Conservation (phyloP, 2,113 vertebrate species). For the Cyanocitta stelleri region DNA sequence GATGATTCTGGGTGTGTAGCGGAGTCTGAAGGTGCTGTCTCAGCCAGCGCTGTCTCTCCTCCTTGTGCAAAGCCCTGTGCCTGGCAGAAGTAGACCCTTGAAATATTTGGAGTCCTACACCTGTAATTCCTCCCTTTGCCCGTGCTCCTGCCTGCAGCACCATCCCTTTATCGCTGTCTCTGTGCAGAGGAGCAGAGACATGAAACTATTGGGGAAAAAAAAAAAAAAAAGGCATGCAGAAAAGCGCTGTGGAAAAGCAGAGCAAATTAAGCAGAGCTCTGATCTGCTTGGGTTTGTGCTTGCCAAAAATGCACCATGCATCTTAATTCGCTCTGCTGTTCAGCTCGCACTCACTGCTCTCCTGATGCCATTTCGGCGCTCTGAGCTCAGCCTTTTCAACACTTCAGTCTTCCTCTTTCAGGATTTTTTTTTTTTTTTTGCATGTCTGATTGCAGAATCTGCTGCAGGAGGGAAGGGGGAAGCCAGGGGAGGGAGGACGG, state of each 20-base stretch:
- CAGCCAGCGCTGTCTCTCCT: neutral
- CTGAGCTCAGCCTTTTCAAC: conserved; percentile 53
- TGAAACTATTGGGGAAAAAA: neutral
- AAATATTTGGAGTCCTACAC: conserved; percentile 37
- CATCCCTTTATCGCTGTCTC: neutral
- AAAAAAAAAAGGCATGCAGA: neutral
- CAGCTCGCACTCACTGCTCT: conserved; percentile 21
- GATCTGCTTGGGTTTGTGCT: conserved; percentile 63
- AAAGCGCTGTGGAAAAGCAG: conserved; percentile 49
- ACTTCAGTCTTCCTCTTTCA: conserved; percentile 32
- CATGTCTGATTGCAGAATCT: conserved; percentile 27
- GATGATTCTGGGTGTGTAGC: neutral
- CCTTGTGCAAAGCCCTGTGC: neutral
- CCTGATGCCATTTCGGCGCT: conserved; percentile 60
- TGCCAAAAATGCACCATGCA: conserved; percentile 76
- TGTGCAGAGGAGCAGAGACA: conserved; percentile 1
- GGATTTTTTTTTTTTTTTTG: neutral
- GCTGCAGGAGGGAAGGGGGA: neutral
- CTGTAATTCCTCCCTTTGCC: conserved; percentile 38
- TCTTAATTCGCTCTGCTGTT: conserved; percentile 71
- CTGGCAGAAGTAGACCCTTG: neutral
- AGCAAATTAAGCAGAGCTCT: conserved; percentile 68
- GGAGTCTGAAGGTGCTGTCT: neutral
- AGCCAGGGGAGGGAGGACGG: neutral
- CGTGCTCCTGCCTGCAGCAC: neutral